A percentile compares a stretch with the other conserved stretches of the same genome.
Evolutionary conservation across 2,888 invertebrate genomes (phyloP).

Genomic region (Meiosimyza decipiens): DNA sequence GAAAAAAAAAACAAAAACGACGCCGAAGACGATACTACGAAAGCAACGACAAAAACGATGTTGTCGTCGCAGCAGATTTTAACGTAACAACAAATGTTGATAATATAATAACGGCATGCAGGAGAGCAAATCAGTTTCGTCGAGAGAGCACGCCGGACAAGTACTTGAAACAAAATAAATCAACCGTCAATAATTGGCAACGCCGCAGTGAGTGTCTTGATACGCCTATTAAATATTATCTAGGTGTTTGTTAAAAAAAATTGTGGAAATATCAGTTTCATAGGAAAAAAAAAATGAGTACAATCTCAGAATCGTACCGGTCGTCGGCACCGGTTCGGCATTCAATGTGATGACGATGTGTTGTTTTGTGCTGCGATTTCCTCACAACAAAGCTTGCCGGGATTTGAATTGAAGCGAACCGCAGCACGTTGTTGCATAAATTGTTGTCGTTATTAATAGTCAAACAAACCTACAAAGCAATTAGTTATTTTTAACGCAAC

Average conservation of each 20-base stretch:
- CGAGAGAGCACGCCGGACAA: conserved; percentile 37
- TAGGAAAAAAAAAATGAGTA: neutral
- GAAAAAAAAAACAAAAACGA: neutral
- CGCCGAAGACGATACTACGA: conserved; percentile 17
- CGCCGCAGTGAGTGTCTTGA: conserved; percentile 15
- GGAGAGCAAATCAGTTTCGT: conserved; percentile 37
- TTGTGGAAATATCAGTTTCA: neutral
- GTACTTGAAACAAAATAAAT: conserved; percentile 3
- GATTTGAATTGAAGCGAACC: conserved; percentile 6
- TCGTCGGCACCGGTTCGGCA: neutral
- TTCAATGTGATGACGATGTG: neutral
- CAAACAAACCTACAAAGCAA: neutral
- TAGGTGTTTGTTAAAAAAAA: conserved; percentile 11
- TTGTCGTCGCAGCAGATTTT: neutral
- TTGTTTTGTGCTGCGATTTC: conserved; percentile 2
- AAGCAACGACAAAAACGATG: conserved; percentile 9
- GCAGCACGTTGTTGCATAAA: neutral
- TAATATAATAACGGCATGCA: conserved; percentile 37
- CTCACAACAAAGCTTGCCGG: neutral
- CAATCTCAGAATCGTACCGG: conserved; percentile 5
- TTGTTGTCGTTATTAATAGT: neutral
- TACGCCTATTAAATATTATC: neutral
- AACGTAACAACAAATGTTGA: conserved; percentile 8
- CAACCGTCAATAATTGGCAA: conserved; percentile 26
- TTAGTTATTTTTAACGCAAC: neutral